Evolutionary conservation across 1,140 invertebrate genomes (phyloP).

Genomic region (Zaprionus lachaisei): DNA sequence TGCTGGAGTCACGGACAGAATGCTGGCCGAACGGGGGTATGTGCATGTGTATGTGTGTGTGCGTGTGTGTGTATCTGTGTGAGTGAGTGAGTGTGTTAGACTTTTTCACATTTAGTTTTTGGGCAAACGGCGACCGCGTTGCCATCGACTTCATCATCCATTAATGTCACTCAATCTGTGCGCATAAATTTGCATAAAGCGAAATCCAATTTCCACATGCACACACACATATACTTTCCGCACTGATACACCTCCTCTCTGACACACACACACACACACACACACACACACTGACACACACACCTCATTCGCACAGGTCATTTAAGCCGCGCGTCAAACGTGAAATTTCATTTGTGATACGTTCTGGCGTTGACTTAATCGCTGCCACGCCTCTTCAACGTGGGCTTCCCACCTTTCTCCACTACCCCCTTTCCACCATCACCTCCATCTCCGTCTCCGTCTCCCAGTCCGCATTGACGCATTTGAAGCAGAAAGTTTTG

Average conservation of each 20-base stretch:
- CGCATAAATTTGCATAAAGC: constrained; percentile 80
- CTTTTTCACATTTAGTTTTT: not conserved
- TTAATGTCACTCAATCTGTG: constrained; percentile 81
- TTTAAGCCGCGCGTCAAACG: constrained; percentile 10
- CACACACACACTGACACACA: not conserved
- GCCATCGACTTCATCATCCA: constrained; percentile 72
- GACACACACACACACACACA: constrained; percentile 12
- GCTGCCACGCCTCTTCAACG: constrained; percentile 35
- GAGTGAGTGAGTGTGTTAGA: not conserved
- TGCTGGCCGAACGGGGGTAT: not conserved
- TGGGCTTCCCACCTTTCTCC: not conserved
- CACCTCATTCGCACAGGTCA: not conserved
- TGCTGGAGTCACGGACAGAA: not conserved
- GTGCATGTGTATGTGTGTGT: not conserved
- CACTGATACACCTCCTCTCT: not conserved
- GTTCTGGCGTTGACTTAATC: constrained; percentile 47
- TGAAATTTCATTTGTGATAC: constrained; percentile 56
- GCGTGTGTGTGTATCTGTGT: not conserved
- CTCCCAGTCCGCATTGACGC: constrained; percentile 18
- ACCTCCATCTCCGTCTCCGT: not conserved
- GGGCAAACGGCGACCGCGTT: not conserved
- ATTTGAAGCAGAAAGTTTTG: constrained; percentile 40
- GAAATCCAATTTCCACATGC: constrained; percentile 73
- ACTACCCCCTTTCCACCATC: not conserved
- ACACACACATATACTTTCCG: constrained; percentile 7